Evolutionary conservation across 2,113 vertebrate genomes (phyloP), one percentile per base, ranked within the genome.

Genomic region (Tursiops truncatus): DNA sequence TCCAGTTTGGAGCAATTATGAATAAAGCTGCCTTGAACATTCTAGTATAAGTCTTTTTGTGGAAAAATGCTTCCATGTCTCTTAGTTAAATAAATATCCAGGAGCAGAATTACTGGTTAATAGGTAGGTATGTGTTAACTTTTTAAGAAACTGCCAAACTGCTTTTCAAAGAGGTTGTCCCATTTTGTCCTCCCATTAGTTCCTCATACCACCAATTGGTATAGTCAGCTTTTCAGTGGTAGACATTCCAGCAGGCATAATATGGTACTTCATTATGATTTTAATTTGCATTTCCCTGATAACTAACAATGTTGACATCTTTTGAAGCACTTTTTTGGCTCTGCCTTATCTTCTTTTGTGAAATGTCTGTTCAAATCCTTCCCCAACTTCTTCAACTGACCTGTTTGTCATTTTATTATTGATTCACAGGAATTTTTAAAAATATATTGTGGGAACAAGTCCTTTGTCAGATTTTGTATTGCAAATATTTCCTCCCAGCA

Each of bases 341-440:
- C 4, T 82, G 74, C 3, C 65, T 70, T 82, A 41, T 44, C 12
- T 60, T 89, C 81, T 90, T 97, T 83, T 74, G 23, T 67, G 18
- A 94, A 38, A 1, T 28, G 1, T 77, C 20, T 92, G 13, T 56
- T 90, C 15, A 70, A 76, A 56, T 84, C 5, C 71, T 76, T 89
- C 13, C n/a, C 13, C 31, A 41, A 15, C 67, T 83, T 87, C 63
- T 88, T 96, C 36, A 80, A 41, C 33, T 81, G 12, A 2, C 71
- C 85, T 58, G 1, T 44, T 71, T 93, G 17, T 88, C 38, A 74
- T 96, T 93, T 96, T 92, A 89, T 60, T 74, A 67, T 58, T 77
- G 62, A 92, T 60, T 73, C n/a, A 47, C 23, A 82, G 56, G 2
- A 87, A 38, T 28, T 93, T 44, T 92, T 12, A 7, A 41, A 81